Percentiles rank a stretch among this genome's conserved stretches.
Evolutionary conservation across 2,113 vertebrate genomes (phyloP).

Genomic region (Anarrhichthys ocellatus): DNA sequence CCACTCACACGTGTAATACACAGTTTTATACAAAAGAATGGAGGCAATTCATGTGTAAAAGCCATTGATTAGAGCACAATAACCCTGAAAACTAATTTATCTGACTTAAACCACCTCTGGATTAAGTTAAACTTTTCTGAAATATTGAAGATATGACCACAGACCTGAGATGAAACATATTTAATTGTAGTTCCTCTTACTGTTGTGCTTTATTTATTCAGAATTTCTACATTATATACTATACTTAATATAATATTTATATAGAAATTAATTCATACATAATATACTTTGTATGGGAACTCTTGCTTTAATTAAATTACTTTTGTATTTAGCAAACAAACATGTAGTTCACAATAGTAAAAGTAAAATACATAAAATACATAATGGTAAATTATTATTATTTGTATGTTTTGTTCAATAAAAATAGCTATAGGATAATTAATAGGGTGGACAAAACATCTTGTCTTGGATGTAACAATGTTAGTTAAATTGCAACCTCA

Average conservation of each 20-base stretch:
- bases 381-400: not conserved
- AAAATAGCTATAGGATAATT: not conserved
- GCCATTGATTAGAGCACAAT: slow-evolving; percentile 1
- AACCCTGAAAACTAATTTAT: not conserved
- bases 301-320: not conserved
- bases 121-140: not conserved
- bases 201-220: not conserved
- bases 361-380: not conserved
- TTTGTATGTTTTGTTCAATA: no score
- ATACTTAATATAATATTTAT: not conserved
- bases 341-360: not conserved
- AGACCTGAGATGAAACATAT: not conserved
- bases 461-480: not conserved
- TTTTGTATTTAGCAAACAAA: not conserved
- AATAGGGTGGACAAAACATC: not conserved
- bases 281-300: no score
- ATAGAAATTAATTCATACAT: no score
- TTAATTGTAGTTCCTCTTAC: not conserved
- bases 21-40: not conserved
- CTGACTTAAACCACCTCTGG: not conserved
- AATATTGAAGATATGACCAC: not conserved
- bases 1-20: not conserved
- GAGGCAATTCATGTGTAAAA: not conserved
- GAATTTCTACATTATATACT: not conserved
- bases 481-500: not conserved